These are phyloP conservation scores for Colaptes auratus DNA, from an alignment of 2,113 vertebrate genomes.

Conservation along the genomic window DNA sequence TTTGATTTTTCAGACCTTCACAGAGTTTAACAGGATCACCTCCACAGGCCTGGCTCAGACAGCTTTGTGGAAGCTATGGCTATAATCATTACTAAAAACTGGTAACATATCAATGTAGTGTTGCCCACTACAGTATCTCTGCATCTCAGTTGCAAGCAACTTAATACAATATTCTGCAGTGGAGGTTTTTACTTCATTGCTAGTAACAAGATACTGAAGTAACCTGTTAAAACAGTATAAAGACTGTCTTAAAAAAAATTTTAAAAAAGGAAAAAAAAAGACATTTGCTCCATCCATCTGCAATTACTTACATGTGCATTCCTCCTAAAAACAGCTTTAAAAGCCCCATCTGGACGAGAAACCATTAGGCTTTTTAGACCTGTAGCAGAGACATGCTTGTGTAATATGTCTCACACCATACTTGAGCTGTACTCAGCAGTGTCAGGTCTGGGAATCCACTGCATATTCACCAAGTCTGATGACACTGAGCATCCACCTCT, in stretches of 20 bases:
- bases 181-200: neutral
- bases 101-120: neutral
- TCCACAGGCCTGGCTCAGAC: neutral
- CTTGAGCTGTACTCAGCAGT: neutral
- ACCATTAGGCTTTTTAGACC: neutral
- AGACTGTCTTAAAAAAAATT: neutral
- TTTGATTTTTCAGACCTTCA: neutral
- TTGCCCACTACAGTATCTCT: neutral
- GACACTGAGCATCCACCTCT: neutral
- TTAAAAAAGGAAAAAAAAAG: no score
- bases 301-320: neutral
- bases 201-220: neutral
- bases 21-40: neutral
- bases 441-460: neutral
- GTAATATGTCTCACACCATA: neutral
- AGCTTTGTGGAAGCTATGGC: neutral
- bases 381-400: neutral
- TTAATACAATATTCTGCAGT: neutral
- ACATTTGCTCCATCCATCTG: neutral
- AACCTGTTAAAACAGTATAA: neutral
- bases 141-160: neutral
- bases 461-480: neutral
- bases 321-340: neutral
- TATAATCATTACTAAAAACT: neutral
- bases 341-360: neutral